A percentile compares a stretch with the other conserved stretches of the same genome.
These are phyloP conservation scores for Eupelmus urozonus DNA, from an alignment of 2,888 invertebrate species.

Conservation along the genomic window DNA sequence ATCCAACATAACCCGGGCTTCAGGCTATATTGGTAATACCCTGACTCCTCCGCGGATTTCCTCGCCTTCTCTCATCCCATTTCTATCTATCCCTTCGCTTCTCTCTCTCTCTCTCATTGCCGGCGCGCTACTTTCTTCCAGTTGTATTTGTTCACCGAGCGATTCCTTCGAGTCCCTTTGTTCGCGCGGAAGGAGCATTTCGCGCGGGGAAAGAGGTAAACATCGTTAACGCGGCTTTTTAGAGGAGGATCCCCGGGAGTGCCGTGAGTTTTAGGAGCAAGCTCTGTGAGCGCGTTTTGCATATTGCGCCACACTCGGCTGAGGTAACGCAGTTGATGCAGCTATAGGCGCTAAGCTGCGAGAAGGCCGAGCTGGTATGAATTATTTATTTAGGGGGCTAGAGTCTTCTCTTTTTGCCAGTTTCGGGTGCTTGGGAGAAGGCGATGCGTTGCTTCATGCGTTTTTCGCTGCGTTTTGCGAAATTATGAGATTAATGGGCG, in stretches of 20 bases:
- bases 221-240: slow-evolving; percentile 20
- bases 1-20: slow-evolving; percentile 12
- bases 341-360: no score
- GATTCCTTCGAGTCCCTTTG: background rate
- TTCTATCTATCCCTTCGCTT: slow-evolving; percentile 26
- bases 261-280: background rate
- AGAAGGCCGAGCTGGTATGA: no score
- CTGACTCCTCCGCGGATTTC: slow-evolving; percentile 30
- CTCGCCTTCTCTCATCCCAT: slow-evolving; percentile 17
- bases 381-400: no score
- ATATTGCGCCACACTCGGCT: background rate
- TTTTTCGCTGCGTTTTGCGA: no score
- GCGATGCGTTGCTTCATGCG: no score
- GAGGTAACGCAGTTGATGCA: background rate
- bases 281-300: background rate
- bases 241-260: background rate
- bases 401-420: no score
- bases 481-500: no score
- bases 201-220: slow-evolving; percentile 15
- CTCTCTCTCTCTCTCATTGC: background rate
- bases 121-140: background rate
- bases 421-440: no score
- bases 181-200: background rate
- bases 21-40: slow-evolving; percentile 28
- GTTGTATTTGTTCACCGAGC: slow-evolving; percentile 8